A percentile compares a stretch with the other conserved stretches of the same genome.
phyloP scores from a whole-genome alignment of 2,888 invertebrate species.

The Chelonus formosanus region DNA sequence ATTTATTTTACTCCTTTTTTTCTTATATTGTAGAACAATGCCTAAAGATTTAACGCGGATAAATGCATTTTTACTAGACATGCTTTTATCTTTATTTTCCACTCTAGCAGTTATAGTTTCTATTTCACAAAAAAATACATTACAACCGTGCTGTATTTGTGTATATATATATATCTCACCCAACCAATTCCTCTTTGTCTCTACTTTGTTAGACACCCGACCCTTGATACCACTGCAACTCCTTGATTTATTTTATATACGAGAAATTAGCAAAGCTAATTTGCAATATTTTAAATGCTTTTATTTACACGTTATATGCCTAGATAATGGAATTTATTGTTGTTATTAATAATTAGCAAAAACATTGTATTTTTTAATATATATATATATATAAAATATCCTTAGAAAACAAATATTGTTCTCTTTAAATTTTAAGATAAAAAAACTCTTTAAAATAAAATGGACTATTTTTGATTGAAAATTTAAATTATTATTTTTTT shows the following conservation, averaged over 20 bases:
- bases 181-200: too few relatives aligned
- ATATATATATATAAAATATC: too few relatives aligned
- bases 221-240: constrained; percentile 8
- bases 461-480: too few relatives aligned
- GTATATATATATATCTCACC: too few relatives aligned
- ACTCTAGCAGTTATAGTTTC: constrained; percentile 19
- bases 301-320: not conserved
- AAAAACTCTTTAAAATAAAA: too few relatives aligned
- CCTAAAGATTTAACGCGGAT: constrained; percentile 61
- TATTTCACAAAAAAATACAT: not conserved
- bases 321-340: too few relatives aligned
- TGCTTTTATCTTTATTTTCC: constrained; percentile 47
- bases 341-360: too few relatives aligned
- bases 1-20: constrained; percentile 15
- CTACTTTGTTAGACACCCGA: constrained; percentile 16
- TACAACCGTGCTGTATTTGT: too few relatives aligned
- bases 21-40: constrained; percentile 55
- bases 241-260: constrained; percentile 52
- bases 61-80: constrained; percentile 60
- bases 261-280: constrained; percentile 60
- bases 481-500: too few relatives aligned
- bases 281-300: constrained; percentile 35
- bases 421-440: too few relatives aligned
- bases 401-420: too few relatives aligned
- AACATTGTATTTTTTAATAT: too few relatives aligned